Conservation (phyloP, 2,113 vertebrate species). For the Ginglymostoma cirratum region DNA sequence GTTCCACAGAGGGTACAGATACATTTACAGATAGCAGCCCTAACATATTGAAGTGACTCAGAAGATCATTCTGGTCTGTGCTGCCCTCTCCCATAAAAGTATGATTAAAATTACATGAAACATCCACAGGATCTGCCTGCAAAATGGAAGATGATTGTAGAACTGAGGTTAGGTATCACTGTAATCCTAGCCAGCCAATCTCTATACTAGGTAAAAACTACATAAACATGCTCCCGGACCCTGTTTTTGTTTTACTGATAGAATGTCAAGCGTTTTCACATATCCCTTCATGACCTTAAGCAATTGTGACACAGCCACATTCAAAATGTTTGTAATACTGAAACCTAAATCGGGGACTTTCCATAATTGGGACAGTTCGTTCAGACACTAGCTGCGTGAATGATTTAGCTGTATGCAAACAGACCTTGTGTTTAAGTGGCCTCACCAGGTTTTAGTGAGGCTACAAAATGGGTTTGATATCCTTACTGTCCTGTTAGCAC, state of each 20-base stretch:
- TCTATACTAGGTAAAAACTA: not conserved
- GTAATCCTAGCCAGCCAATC: not conserved
- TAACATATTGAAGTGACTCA: not conserved
- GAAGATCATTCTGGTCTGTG: not conserved
- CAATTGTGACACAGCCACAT: not conserved
- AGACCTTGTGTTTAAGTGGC: not conserved
- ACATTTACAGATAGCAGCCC: not conserved
- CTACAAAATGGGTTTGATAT: not conserved
- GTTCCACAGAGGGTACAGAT: not conserved
- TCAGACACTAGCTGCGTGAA: not conserved
- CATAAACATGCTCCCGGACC: not conserved
- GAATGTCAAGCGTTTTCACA: not conserved
- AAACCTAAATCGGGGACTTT: not conserved
- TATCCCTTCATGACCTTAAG: not conserved
- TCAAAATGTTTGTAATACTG: not conserved
- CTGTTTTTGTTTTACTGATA: not conserved
- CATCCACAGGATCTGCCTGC: not conserved
- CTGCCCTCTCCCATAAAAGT: not conserved
- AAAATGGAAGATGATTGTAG: not conserved
- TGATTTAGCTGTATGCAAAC: not conserved
- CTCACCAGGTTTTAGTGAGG: not conserved
- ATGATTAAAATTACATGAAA: not conserved
- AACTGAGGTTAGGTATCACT: not conserved
- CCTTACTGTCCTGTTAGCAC: not conserved
- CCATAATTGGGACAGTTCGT: no score